Base-by-base conservation (phyloP, 2,797 vertebrate genomes). In the Falco naumanni region DNA sequence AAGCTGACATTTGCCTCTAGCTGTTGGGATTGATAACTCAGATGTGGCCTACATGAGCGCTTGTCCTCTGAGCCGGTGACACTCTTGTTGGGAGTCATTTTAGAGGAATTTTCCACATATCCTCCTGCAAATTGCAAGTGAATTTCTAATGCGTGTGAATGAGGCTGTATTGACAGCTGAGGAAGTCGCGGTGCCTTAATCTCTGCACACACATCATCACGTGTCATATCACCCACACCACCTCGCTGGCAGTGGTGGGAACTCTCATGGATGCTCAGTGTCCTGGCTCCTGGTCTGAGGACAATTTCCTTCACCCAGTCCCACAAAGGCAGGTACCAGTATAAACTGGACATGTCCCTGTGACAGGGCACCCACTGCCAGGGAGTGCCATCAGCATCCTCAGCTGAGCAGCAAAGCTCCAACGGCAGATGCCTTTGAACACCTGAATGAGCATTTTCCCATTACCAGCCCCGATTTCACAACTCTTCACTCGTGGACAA, bases 1-100 rank as follows among this genome's bases (percentile, higher is more conserved):
- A 88, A 88, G 54, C 71, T 94, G 89, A 71, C 86, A 72, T 94
- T 95, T 95, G 94, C 90, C 94, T 95, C 91, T 59, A 92, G 92
- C 57, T 85, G 77, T 94, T 95, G 70, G 29, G 69, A 90, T 96
- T 87, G 84, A 86, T 96, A 90, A 94, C 54, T 86, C 50, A 74
- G 71, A 77, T 15, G 59, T 12, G 80, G 66, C 76, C 91, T 86
- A 92, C 79, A 69, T 61, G 75, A 88, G 70, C 0, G 53, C 43
- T 79, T 1, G 2, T 71, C 72, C 69, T 70, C 65, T 78, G 34
- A 93, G 84, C 63, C 15, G 4, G 31, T 10, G 6, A 71, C 61
- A 31, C 45, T 51, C 47, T 22, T 2, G 3, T 11, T 61, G 61
- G 76, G 87, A 87, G 45, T 15, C 0, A 0, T 51, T 88, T 89